Conservation (phyloP, 2,888 invertebrate genomes). For the Aphodius sticticus region DNA sequence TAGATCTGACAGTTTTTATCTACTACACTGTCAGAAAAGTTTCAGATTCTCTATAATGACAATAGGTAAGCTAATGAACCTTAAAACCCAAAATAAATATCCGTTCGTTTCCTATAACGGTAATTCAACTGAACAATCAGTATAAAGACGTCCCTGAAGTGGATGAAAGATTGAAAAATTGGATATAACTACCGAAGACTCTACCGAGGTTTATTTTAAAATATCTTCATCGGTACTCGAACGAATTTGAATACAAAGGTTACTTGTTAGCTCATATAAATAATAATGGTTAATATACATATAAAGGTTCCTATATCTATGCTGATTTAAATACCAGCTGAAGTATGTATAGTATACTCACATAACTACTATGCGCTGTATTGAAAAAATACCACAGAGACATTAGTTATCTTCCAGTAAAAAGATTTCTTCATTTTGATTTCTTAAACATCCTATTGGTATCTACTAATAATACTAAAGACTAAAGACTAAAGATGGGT, state of each 20-base stretch:
- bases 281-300: conserved; percentile 4
- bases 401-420: background rate
- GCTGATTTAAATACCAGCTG: background rate
- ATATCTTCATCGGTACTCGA: background rate
- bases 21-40: too few relatives aligned
- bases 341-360: background rate
- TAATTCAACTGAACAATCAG: background rate
- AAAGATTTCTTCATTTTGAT: too few relatives aligned
- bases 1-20: too few relatives aligned
- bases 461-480: too few relatives aligned
- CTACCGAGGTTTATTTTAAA: background rate
- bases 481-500: too few relatives aligned
- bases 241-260: background rate
- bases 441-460: too few relatives aligned
- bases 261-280: background rate
- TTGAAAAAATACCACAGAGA: background rate
- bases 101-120: too few relatives aligned
- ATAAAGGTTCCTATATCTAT: background rate
- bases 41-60: too few relatives aligned
- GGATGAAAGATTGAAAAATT: conserved; percentile 4
- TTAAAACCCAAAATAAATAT: too few relatives aligned
- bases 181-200: background rate
- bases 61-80: too few relatives aligned
- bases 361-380: background rate
- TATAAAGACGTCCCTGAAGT: background rate